phyloP scores from a whole-genome alignment of 2,797 vertebrate genomes.

The Eulemur rubriventer region DNA sequence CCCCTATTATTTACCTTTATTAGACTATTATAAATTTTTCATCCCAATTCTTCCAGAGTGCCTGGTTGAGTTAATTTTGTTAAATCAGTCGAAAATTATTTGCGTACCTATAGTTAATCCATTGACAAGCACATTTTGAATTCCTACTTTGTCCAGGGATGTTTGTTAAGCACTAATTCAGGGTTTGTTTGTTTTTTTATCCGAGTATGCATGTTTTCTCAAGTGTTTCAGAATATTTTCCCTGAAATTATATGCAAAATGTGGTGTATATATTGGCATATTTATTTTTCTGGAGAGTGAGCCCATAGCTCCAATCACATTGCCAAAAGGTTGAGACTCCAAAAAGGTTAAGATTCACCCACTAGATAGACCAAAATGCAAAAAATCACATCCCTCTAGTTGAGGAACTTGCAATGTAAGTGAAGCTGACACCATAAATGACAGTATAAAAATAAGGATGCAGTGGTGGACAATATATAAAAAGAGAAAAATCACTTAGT shows the following conservation, averaged over 20 bases:
- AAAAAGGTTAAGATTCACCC: background rate
- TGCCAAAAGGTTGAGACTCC: background rate
- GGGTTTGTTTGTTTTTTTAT: background rate
- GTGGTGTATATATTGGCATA: background rate
- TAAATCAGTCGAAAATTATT: background rate
- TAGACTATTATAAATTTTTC: background rate
- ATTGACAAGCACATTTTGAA: background rate
- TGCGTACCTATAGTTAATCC: background rate
- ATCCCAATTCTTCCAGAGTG: background rate
- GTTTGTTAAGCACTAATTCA: background rate
- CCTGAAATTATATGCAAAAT: conserved; percentile 3
- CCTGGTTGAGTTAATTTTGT: background rate
- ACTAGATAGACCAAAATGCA: background rate
- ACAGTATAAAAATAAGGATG: background rate
- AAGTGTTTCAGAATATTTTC: background rate
- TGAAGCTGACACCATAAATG: background rate
- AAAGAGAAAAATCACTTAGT: background rate
- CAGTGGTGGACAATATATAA: background rate
- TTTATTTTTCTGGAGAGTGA: background rate
- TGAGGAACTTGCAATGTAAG: background rate
- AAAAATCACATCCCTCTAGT: background rate
- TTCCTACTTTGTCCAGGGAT: background rate
- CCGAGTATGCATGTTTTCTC: background rate
- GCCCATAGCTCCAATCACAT: background rate
- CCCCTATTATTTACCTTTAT: background rate